These are phyloP conservation scores for Drosophila nebulosa DNA, from an alignment of 1,140 invertebrate species.

Conservation along the genomic window DNA sequence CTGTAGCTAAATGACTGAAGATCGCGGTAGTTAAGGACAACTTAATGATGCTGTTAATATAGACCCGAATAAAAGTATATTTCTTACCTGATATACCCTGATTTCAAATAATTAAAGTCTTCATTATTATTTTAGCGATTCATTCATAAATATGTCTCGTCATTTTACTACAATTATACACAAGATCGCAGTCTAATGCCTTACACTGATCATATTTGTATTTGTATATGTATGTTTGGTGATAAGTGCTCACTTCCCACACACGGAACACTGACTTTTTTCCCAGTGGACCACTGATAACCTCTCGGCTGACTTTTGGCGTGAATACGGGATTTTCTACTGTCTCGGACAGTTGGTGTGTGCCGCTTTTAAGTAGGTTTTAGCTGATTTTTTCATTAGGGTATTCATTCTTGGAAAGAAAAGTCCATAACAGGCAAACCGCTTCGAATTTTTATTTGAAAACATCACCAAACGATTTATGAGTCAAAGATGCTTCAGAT, in stretches of 20 bases:
- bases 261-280: constrained; percentile 44
- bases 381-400: constrained; percentile 40
- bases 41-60: too few relatives aligned
- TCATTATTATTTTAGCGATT: too few relatives aligned
- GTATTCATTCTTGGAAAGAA: constrained; percentile 60
- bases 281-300: constrained; percentile 58
- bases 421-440: constrained; percentile 36
- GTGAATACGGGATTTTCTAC: constrained; percentile 53
- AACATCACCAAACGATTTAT: background rate
- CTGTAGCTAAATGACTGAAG: too few relatives aligned
- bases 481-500: constrained; percentile 12
- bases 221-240: background rate
- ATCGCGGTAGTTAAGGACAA: too few relatives aligned
- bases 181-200: constrained; percentile 35
- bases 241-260: constrained; percentile 49
- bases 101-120: background rate
- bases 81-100: background rate
- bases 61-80: too few relatives aligned
- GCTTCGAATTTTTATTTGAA: constrained; percentile 20
- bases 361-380: constrained; percentile 53
- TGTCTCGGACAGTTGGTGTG: constrained; percentile 54
- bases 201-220: constrained; percentile 26
- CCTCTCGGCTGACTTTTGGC: constrained; percentile 60
- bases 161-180: constrained; percentile 63
- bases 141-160: constrained; percentile 68